Conservation (phyloP, 2,113 vertebrate species). For the Climacteris rufus region DNA sequence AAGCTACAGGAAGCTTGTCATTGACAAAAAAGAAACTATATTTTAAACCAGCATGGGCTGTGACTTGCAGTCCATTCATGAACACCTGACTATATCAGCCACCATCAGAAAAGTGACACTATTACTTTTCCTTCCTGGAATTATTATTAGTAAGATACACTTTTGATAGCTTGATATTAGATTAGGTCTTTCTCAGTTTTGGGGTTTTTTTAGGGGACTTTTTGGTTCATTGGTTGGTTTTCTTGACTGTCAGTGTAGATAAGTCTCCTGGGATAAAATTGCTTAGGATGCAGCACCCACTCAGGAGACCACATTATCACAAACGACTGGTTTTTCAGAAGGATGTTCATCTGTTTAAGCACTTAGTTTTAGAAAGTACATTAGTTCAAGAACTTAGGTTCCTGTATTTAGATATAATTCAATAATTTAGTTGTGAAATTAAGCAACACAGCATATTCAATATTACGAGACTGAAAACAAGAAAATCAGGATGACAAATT, state of each 20-base stretch:
- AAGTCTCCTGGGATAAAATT: background rate
- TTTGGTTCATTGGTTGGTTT: background rate
- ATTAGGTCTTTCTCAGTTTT: background rate
- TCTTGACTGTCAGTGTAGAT: background rate
- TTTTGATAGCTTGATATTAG: background rate
- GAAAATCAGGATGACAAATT: background rate
- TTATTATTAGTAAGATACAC: background rate
- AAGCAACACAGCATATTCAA: background rate
- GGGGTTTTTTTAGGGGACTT: background rate
- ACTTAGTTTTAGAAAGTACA: background rate
- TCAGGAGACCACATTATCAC: background rate
- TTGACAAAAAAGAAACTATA: background rate
- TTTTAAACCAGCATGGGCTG: background rate
- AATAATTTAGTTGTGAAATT: background rate
- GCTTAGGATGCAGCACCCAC: background rate
- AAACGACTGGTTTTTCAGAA: fast-evolving
- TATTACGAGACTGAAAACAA: background rate
- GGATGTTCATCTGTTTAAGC: background rate
- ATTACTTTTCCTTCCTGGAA: background rate
- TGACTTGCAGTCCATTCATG: background rate
- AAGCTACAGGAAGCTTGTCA: background rate
- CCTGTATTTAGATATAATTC: background rate
- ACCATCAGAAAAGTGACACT: background rate
- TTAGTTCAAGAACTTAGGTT: background rate
- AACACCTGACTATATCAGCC: background rate